Evolutionary conservation across 2,797 vertebrate species (phyloP), one percentile per base, ranked within the genome.

Genomic region (Podarcis siculus): DNA sequence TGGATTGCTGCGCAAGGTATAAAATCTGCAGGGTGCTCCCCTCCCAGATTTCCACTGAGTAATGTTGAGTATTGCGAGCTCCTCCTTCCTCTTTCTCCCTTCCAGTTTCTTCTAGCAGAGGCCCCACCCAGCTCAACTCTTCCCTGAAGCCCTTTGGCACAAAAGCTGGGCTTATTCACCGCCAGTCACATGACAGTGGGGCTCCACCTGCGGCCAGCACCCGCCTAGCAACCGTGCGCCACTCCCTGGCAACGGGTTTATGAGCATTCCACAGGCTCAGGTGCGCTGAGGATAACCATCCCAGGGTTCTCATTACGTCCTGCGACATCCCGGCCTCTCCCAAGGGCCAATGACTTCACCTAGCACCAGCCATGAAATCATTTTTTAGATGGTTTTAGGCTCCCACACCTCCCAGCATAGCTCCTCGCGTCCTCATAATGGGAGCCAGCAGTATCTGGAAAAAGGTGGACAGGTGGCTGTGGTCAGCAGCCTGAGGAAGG

Each of bases 181-280:
- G 17, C 61, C 10, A 39, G 83, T 67, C 88, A 89, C 83, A 55
- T 89, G 88, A 67, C 27, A 25, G 3, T 8, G 4, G 71, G 71
- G 71, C 83, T 86, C 83, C 79, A 82, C 61, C 83, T 82, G 88
- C 64, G 25, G 39, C 61, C 67, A 9, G 58, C 42, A 81, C 83
- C 61, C 77, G 23, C 88, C 88, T 85, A 76, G 83, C 78, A 85
- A 85, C 88, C 2, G 1, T 25, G 83, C 0, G 15, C 83, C 83
- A 86, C 88, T 67, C 88, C 88, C 78, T 67, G 27, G 78, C 76
- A 58, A 89, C 83, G 2, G 35, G 32, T 76, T 85, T 82, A 86
- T 89, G 83, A 82, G 69, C 75, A 86, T 86, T 86, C 79, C 83
- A 58, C 27, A 89, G 79, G 27, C 37, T 69, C 71, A 82, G 83